Evolutionary conservation across 37 sponge, comb jelly and placozoan species (phyloP).

Genomic region (Crambe crambe): DNA sequence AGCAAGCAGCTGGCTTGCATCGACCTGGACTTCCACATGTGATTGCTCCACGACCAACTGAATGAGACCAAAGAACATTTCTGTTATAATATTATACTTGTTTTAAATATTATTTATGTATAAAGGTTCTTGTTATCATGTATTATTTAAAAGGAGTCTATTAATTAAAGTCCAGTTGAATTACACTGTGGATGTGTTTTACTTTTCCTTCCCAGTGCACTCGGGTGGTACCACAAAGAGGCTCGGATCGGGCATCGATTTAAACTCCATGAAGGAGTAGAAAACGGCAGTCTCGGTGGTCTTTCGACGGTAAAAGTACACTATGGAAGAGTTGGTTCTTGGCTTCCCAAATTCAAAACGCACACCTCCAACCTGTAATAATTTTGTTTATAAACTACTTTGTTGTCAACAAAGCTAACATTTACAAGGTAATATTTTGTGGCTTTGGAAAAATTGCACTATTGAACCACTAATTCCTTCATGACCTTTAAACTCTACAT

Average conservation of each 20-base stretch:
- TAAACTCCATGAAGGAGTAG: not conserved
- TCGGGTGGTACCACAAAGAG: not conserved
- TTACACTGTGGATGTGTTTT: no score
- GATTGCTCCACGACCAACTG: no score
- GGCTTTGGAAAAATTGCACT: no score
- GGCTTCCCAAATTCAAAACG: conserved; percentile 7
- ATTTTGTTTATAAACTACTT: no score
- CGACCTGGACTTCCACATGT: conserved; percentile 19
- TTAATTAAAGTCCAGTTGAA: not conserved
- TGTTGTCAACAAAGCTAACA: no score
- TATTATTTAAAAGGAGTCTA: no score
- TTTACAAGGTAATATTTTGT: no score
- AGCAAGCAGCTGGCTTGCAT: conserved; percentile 36
- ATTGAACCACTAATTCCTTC: no score
- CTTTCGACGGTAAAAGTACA: conserved; percentile 3
- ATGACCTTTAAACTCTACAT: no score
- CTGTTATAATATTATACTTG: not conserved
- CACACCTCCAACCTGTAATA: not conserved
- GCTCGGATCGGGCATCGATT: not conserved
- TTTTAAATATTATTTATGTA: not conserved
- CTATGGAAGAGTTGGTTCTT: not conserved
- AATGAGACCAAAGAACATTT: no score
- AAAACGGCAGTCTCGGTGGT: not conserved
- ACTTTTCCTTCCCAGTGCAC: not conserved
- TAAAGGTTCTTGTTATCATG: not conserved